Conservation (phyloP, 2,113 vertebrate genomes). For the cat (Felis catus) region F.catus_Fca126_mat1.0 CM031417.1:133099001-133099500, state of each 20-base stretch:
- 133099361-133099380: background rate
- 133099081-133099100: background rate
- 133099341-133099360: background rate
- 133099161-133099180: background rate
- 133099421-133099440: background rate
- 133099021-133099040: background rate
- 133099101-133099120: background rate
- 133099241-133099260: background rate
- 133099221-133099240: background rate
- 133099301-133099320: background rate
- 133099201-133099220: background rate
- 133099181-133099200: background rate
- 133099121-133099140: background rate
- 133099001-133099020: background rate
- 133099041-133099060: background rate
- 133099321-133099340: background rate
- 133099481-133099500: background rate
- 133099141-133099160: slow-evolving; percentile 6
- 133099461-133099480: background rate
- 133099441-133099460: background rate
- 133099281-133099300: background rate
- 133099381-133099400: background rate
- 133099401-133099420: background rate
- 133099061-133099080: background rate
- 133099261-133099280: background rate